Base-by-base conservation (phyloP, 1,140 invertebrate genomes). In the Drosophila kepulauana region DNA sequence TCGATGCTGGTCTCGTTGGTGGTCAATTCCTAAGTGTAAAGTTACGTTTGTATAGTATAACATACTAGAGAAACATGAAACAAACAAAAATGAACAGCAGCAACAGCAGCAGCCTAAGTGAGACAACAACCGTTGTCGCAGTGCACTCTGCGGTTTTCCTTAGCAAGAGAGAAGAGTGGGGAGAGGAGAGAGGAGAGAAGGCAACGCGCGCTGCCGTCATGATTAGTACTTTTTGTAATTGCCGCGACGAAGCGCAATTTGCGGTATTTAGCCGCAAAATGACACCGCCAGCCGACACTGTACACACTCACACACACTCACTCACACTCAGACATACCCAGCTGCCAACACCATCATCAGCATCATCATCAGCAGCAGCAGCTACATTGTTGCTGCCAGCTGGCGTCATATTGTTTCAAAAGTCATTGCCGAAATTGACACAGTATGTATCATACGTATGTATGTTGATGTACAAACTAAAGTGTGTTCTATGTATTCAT, bases 21-120 rank as follows among this genome's bases (percentile, higher is more conserved):
- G 86, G 95, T 96, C 63, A 95, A 92, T 93, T 96, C 94, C 96
- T 97, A 85, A 85, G 75, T 77, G 81, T 85, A 81, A 71, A 89
- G 79, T 89, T 81, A 92, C 46, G 91, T 91, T 66, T 33, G 30
- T 33, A 6, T 38, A 38, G 35, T 38, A 33, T n/a, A n/a, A n/a
- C n/a, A n/a, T 8, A 33, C 1, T 8, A 33, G 33, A 52, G 67
- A 63, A 74, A 64, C 56, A 48, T 28, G 30, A 56, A 63, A 54
- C 68, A 59, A 75, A 56, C 46, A 7, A 48, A 69, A 63, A 25
- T 25, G n/a, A 76, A 56, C 48, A 20, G 35, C 30, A 65, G 4
- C 7, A 30, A 52, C 5, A 30, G 4, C 15, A 15, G 6, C 33
- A 56, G 59, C 68, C 38, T 13, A 13, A 52, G 51, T 52, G 66